Evolutionary conservation across 2,888 invertebrate genomes (phyloP), one percentile per base, ranked within the genome.

Genomic region (Chorisops tibialis): DNA sequence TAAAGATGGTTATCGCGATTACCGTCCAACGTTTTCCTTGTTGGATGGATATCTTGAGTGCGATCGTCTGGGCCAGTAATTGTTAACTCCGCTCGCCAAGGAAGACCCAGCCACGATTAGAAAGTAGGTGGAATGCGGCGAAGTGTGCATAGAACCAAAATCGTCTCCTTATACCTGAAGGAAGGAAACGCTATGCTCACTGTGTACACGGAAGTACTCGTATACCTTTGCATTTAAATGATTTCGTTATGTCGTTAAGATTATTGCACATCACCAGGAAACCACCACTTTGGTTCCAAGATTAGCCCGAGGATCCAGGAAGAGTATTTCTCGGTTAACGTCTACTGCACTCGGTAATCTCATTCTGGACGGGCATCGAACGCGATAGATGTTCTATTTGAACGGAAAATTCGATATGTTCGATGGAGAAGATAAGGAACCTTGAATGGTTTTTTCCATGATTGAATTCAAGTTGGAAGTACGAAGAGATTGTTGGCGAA

Each of bases 141-240:
- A n/a, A 30, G 30, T 9, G 30, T 5, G 30, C 30, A 30, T 7
- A 5, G 7, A 30, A 24, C 1, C 30, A 2, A 7, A 1, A 7
- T 30, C 30, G 9, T 9, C 30, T 30, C 30, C 30, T 30, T 9
- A 30, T 7, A 24, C 30, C 30, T 30, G 30, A 30, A 30, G 30
- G 30, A 30, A 30, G 9, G 7, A 30, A 30, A 5, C 5, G 9
- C 30, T 30, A 7, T 9, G 30, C 14, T 4, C 24, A 22, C 7
- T 30, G 50, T 51, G 43, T 21, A 52, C 48, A 48, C 63, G 38
- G 52, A 59, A 63, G 59, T 63, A n/a, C n/a, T n/a, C n/a, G n/a
- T n/a, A 52, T 59, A 59, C 60, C 48, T 54, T 60, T 60, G 54
- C 63, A 63, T 63, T 63, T 60, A 59, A 60, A 60, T 63, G 56